These are phyloP conservation scores for Nemotelus nigrinus DNA, from an alignment of 2,888 invertebrate species.

Conservation along the genomic window DNA sequence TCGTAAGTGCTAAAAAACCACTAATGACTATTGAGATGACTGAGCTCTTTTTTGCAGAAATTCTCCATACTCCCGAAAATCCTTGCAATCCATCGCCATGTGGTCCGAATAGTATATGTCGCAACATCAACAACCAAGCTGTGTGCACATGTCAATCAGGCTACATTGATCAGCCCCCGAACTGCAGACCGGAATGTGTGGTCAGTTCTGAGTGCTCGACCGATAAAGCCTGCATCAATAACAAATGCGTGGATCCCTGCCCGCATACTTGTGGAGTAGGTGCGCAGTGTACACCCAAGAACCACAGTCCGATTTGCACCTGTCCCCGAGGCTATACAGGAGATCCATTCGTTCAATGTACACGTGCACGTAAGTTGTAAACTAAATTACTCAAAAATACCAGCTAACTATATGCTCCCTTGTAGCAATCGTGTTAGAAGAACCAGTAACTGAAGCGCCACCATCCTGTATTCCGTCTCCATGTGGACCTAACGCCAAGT, in stretches of 20 bases:
- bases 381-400: slow-evolving; percentile 17
- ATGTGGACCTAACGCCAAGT: slow-evolving; percentile 85
- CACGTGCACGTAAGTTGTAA: slow-evolving; percentile 71
- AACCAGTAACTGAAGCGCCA: slow-evolving; percentile 70
- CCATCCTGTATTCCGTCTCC: slow-evolving; percentile 84
- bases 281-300: slow-evolving; percentile 83
- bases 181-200: slow-evolving; percentile 85
- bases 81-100: slow-evolving; percentile 88
- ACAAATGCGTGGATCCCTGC: slow-evolving; percentile 88
- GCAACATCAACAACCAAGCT: slow-evolving; percentile 80
- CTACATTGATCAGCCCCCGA: slow-evolving; percentile 81
- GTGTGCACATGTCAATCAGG: slow-evolving; percentile 86
- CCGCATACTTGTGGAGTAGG: slow-evolving; percentile 87
- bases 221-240: slow-evolving; percentile 85
- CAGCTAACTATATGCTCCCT: neutral
- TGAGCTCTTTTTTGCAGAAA: neutral
- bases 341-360: slow-evolving; percentile 85
- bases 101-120: slow-evolving; percentile 87
- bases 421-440: slow-evolving; percentile 51
- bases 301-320: slow-evolving; percentile 88
- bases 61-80: slow-evolving; percentile 63
- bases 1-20: slow-evolving; percentile 53
- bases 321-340: slow-evolving; percentile 87
- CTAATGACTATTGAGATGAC: too few relatives aligned
- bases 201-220: slow-evolving; percentile 87